A percentile compares a stretch with the other conserved stretches of the same genome.
Evolutionary conservation across 2,888 invertebrate genomes (phyloP).

Genomic region (Hesperia comma): DNA sequence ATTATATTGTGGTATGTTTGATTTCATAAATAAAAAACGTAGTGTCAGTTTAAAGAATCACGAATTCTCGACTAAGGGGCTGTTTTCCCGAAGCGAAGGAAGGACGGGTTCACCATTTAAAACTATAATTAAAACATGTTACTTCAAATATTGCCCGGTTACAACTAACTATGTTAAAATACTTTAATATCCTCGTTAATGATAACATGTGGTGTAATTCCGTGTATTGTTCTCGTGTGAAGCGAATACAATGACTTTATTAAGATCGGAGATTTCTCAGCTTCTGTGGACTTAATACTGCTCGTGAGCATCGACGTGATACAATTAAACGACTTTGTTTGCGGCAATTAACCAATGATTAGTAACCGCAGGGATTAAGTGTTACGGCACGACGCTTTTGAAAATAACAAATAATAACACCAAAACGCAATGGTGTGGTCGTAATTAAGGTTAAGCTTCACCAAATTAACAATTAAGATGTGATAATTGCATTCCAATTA

Average conservation of each 20-base stretch:
- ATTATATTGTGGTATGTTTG: no score
- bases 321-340: slow-evolving; percentile 21
- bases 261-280: slow-evolving; percentile 34
- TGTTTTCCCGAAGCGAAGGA: no score
- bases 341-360: slow-evolving; percentile 8
- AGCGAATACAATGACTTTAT: slow-evolving; percentile 35
- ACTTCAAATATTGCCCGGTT: not conserved
- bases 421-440: no score
- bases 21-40: no score
- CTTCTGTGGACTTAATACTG: slow-evolving; percentile 27
- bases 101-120: no score
- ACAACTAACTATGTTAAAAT: slow-evolving; percentile 25
- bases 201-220: slow-evolving; percentile 31
- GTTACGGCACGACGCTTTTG: not conserved
- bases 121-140: not conserved
- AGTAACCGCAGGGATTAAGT: not conserved
- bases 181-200: slow-evolving; percentile 24
- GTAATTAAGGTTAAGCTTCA: no score
- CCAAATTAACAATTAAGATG: no score
- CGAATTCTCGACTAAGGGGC: no score
- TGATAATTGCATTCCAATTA: no score
- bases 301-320: slow-evolving; percentile 15
- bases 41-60: no score
- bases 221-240: slow-evolving; percentile 35
- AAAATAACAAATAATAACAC: not conserved